These are phyloP conservation scores for Hemaris fuciformis DNA, from an alignment of 2,888 invertebrate species.

Conservation along the genomic window DNA sequence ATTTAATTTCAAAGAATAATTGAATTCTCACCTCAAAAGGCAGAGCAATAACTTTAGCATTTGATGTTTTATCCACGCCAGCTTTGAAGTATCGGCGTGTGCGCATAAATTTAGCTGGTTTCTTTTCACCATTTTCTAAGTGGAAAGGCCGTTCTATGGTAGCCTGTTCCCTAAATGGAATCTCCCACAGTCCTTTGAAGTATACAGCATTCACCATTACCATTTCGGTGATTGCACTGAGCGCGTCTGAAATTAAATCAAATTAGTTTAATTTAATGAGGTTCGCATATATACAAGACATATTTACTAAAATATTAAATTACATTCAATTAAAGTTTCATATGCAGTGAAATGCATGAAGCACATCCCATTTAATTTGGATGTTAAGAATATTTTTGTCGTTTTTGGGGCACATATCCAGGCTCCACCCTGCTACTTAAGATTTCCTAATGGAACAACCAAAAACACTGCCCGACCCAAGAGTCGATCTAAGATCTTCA, in stretches of 20 bases:
- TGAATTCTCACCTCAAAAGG: constrained; percentile 82
- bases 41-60: constrained; percentile 81
- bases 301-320: too few relatives aligned
- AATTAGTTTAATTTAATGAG: neutral
- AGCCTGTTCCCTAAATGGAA: constrained; percentile 80
- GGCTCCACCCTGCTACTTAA: too few relatives aligned
- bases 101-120: constrained; percentile 83
- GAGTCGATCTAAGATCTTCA: too few relatives aligned
- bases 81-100: constrained; percentile 76
- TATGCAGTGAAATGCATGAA: too few relatives aligned
- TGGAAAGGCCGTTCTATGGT: constrained; percentile 81
- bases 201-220: constrained; percentile 86
- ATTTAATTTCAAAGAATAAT: neutral
- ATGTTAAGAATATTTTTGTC: too few relatives aligned
- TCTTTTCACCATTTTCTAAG: constrained; percentile 56
- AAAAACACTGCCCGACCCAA: too few relatives aligned
- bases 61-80: constrained; percentile 72
- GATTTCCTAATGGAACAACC: too few relatives aligned
- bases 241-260: constrained; percentile 58
- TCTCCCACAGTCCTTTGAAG: constrained; percentile 87
- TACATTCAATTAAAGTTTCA: too few relatives aligned
- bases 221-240: constrained; percentile 79
- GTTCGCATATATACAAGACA: too few relatives aligned
- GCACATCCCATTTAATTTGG: too few relatives aligned
- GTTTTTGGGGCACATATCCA: too few relatives aligned